These are phyloP conservation scores for Allolobophora icterica DNA, from an alignment of 2,888 invertebrate species.

Conservation along the genomic window DNA sequence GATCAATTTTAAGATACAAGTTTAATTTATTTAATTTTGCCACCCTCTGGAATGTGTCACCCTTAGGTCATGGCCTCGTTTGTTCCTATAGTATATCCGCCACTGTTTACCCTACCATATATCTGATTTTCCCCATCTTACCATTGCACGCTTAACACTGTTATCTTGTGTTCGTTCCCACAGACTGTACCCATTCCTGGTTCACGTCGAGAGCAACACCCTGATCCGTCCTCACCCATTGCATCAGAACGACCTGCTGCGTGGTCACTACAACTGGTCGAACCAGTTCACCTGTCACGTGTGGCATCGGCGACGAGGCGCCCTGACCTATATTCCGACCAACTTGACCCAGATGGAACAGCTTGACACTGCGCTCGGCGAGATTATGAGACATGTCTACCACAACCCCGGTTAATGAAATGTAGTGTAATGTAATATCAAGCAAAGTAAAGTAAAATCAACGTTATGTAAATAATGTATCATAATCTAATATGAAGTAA, in stretches of 20 bases:
- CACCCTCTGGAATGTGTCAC: no score
- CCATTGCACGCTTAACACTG: no score
- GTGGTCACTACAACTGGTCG: constrained; percentile 42
- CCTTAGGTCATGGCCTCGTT: no score
- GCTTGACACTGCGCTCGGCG: constrained; percentile 37
- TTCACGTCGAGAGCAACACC: constrained; percentile 42
- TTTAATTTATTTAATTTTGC: no score
- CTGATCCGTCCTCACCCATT: constrained; percentile 41
- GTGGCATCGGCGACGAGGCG: constrained; percentile 40
- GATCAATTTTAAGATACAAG: no score
- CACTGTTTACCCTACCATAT: no score
- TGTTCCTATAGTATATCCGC: no score
- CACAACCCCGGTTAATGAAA: not conserved
- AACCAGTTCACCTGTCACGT: constrained; percentile 54
- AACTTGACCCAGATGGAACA: constrained; percentile 12
- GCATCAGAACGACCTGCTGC: constrained; percentile 36
- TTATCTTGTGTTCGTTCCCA: not conserved
- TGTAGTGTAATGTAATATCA: not conserved
- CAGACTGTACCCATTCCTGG: constrained; percentile 34
- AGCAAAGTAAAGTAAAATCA: no score
- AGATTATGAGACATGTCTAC: constrained; percentile 40
- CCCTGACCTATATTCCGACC: constrained; percentile 28
- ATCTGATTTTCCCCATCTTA: no score
- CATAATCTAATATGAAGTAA: no score
- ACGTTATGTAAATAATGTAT: no score